Base-by-base conservation (phyloP, 2,113 vertebrate species). In the Pseudopipra pipra region DNA sequence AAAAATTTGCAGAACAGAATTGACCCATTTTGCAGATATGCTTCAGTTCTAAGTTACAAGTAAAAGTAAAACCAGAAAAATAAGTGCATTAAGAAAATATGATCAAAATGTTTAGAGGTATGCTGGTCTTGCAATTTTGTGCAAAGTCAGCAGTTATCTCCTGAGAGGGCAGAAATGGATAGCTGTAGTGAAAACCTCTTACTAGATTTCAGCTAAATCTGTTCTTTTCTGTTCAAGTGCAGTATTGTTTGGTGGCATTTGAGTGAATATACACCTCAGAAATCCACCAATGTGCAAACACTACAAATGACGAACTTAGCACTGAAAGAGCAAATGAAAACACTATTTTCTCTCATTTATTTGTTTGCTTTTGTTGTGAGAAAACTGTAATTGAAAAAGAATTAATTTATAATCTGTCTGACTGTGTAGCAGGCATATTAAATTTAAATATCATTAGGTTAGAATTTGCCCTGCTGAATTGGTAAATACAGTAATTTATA, bases 401-500 rank as follows among this genome's bases (percentile, higher is more conserved):
- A 85, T 70, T 80, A 55, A 81, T 94, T 94, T 83, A 71, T 66
- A 30, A 37, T 83, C 44, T 78, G 81, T 41, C 49, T 86, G 67
- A 86, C 80, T 93, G 33, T 85, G 61, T 63, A 62, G 52, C 30
- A 77, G 35, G 23, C 9, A 0, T 66, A 70, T 28, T 62, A 20
- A 80, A 89, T 83, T 89, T 79, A 70, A 87, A 74, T 87, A 87
- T 33, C 37, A 58, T 94, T 91, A 85, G 31, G 15, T 68, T 94
- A 80, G 58, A 76, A 83, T 95, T 80, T 77, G 43, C 37, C 51
- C 33, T 24, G 23, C 18, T 91, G 72, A 93, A 94, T 51, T 79
- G 39, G 35, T 90, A 91, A 91, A 89, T 70, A 49, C 58, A 83
- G 51, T 72, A 35, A 94, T 95, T 94, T 90, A 52, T 52, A 63